Percentiles rank a stretch among this genome's conserved stretches.
Evolutionary conservation across 2,888 invertebrate genomes (phyloP).

Genomic region (Neoaliturus tenellus): DNA sequence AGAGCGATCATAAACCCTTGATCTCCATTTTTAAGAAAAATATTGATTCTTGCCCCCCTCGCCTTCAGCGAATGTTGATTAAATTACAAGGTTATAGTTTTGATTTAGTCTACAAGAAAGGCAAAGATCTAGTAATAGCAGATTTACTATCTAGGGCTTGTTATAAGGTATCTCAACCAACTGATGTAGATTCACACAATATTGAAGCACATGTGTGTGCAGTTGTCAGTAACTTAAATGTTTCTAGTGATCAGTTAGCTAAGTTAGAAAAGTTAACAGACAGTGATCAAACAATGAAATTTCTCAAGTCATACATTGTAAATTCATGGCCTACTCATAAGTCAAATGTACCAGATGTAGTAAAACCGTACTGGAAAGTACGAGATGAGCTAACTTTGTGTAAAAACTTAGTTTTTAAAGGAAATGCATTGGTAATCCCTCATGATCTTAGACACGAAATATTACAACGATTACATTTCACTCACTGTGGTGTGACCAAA

Average conservation of each 20-base stretch:
- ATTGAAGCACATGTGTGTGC: constrained; percentile 30
- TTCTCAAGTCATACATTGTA: background rate
- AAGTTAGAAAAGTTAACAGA: background rate
- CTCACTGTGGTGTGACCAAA: constrained; percentile 4
- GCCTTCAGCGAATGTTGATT: constrained; percentile 33
- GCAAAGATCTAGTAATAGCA: constrained; percentile 28
- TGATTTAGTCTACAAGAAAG: constrained; percentile 37
- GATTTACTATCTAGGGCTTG: constrained; percentile 48
- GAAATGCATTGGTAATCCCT: constrained; percentile 8
- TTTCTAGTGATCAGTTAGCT: background rate
- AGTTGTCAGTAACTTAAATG: background rate
- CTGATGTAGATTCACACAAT: constrained; percentile 15
- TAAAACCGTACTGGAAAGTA: constrained; percentile 11
- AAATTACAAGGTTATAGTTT: constrained; percentile 34
- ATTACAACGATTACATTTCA: background rate
- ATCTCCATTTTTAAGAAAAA: constrained; percentile 9
- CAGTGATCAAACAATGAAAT: background rate
- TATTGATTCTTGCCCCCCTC: constrained; percentile 10
- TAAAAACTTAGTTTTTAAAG: background rate
- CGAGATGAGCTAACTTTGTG: background rate
- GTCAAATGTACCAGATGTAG: background rate
- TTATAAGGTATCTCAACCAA: background rate
- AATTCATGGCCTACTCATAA: constrained; percentile 9
- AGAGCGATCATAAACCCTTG: constrained; percentile 55
- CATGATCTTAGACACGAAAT: background rate